A percentile compares a stretch with the other conserved stretches of the same genome.
Conservation (phyloP, 92 coral and sea anemone species). For the Pocillopora meandrina region DNA sequence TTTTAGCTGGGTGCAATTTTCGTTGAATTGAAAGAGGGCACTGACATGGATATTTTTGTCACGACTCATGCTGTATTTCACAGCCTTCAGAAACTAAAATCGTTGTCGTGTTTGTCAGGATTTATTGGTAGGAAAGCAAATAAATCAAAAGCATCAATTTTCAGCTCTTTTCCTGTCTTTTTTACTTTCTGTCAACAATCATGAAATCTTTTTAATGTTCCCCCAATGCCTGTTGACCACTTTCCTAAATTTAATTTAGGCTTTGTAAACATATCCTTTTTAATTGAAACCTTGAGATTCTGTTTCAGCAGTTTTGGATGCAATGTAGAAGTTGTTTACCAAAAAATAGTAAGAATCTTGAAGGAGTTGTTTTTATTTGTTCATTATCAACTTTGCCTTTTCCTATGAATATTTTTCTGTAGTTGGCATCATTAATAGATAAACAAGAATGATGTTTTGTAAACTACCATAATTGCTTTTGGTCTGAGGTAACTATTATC, state of each 20-base stretch:
- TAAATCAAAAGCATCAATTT: neutral
- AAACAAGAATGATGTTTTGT: no score
- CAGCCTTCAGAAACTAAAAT: neutral
- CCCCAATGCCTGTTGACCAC: neutral
- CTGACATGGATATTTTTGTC: neutral
- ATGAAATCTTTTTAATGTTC: neutral
- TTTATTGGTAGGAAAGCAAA: neutral
- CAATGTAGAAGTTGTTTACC: neutral
- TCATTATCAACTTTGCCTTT: neutral
- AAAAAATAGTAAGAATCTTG: neutral
- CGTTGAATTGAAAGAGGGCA: slow-evolving; percentile 10
- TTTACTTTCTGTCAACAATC: slow-evolving; percentile 14
- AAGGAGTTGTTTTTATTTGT: neutral
- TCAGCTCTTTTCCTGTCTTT: slow-evolving; percentile 21
- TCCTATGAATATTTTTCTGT: neutral
- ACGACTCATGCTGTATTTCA: neutral
- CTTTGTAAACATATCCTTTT: neutral
- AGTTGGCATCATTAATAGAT: no score
- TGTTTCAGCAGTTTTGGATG: neutral
- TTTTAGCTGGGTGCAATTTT: neutral
- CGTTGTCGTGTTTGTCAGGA: neutral
- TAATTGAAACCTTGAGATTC: neutral
- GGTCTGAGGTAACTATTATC: no score
- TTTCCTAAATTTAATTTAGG: neutral
- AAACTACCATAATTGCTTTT: no score